Evolutionary conservation across 2,113 vertebrate genomes (phyloP), one percentile per base, ranked within the genome.

Genomic region (Perca fluviatilis): DNA sequence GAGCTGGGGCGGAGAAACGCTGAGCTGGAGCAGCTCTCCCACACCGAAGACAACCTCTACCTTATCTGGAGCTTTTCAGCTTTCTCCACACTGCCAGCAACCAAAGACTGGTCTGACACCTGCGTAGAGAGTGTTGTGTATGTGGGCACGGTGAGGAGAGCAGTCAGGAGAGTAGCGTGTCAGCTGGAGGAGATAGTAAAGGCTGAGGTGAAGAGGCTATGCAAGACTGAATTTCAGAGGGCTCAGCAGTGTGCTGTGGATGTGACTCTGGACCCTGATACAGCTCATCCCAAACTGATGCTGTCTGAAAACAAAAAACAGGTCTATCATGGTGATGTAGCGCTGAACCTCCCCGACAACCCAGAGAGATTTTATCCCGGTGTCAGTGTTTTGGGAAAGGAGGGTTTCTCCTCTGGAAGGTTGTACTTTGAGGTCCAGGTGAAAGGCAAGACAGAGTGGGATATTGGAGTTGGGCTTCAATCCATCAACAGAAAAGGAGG

Each of bases 401-500:
- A 93, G 63, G 81, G 88, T 13, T 93, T 94, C 74, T 84, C 77
- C 43, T 87, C 80, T 0, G 90, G 94, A 8, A 93, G 90, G 66
- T 83, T 93, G 19, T 96, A 94, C 82, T 95, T 84, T 62, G 94
- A 93, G 46, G 95, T 95, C 8, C 86, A 91, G 63, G 92, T 95
- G 63, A 87, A 87, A 15, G 90, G 86, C 51, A 95, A 95, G 74
- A 89, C 77, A 0, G 93, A 94, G 66, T 95, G 94, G 94, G 93
- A 94, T 53, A 18, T 95, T 5, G 95, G 95, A 27, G 90, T 95
- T 15, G 83, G 85, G 5, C 89, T 74, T 36, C 91, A 93, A 11
- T 90, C 88, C 0, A 85, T 93, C n/a, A 91, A 84, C 75, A 90
- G 94, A 50, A 95, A 92, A 84, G 94, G 95, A 43, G 74, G 79